phyloP scores from a whole-genome alignment of 2,888 invertebrate genomes.

The Nephrotoma appendiculata region DNA sequence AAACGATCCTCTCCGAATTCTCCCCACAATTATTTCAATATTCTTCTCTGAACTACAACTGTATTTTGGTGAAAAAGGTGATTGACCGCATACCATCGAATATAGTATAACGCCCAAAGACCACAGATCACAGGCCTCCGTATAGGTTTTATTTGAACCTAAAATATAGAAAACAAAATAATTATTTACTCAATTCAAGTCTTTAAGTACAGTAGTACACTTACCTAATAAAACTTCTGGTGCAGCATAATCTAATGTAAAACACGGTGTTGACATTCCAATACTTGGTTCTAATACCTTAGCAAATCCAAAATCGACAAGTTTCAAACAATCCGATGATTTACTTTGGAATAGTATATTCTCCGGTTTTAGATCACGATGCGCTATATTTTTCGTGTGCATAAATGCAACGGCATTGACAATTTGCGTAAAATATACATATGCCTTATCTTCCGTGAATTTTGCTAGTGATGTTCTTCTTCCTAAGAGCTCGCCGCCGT shows the following conservation, averaged over 20 bases:
- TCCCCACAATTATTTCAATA: conserved; percentile 8
- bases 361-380: conserved; percentile 91
- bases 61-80: conserved; percentile 48
- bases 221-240: conserved; percentile 64
- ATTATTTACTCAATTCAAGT: conserved; percentile 12
- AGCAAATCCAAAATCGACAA: conserved; percentile 96
- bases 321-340: conserved; percentile 45
- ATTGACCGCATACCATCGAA: conserved; percentile 61
- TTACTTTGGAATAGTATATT: conserved; percentile 37
- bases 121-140: conserved; percentile 91
- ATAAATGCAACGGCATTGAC: conserved; percentile 73
- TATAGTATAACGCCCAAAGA: conserved; percentile 82
- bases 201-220: conserved; percentile 13
- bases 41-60: conserved; percentile 5
- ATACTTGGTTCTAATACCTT: conserved; percentile 22
- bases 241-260: conserved; percentile 77
- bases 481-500: conserved; percentile 68
- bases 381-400: conserved; percentile 73
- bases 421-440: conserved; percentile 66
- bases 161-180: background rate
- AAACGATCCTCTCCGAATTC: conserved; percentile 10
- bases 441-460: conserved; percentile 65
- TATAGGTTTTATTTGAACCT: conserved; percentile 47
- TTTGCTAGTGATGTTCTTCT: conserved; percentile 47
- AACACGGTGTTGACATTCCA: conserved; percentile 68